Base-by-base conservation (phyloP, 2,888 invertebrate species). In the Cremastinae sp. region DNA sequence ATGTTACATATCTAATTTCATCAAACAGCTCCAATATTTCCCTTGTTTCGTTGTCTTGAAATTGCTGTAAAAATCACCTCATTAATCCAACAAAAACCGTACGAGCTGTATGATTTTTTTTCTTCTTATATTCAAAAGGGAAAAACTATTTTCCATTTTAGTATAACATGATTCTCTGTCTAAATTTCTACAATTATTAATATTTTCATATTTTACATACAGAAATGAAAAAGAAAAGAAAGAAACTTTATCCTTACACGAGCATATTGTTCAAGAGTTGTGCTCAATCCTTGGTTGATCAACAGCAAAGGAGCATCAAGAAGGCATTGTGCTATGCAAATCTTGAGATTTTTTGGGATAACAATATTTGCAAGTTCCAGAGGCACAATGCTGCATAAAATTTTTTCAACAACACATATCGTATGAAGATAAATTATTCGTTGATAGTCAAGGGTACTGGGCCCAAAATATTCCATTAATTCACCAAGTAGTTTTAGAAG, bases 401-500 rank as follows among this genome's bases (percentile, higher is more conserved):
- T 82, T 79, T 88, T 88, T 3, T 87, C 83, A 77, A 89, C 87
- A 58, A 90, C 86, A 68, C 88, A 87, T 39, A 91, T 78, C 68
- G 92, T 83, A 80, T 90, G 90, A n/a, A 92, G 82, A 79, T 92
- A 91, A 0, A 90, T 88, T 22, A 90, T 87, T 74, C 91, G 87
- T 55, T 82, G 84, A 35, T 85, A 78, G 82, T 91, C 85, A 16
- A 85, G 55, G 47, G 51, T 81, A 51, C 72, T 79, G 37, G 84
- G 83, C 10, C 75, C 81, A 72, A 87, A 84, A 71, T 86, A 85
- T 62, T 86, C 83, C 59, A 86, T 66, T 3, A 86, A 81, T 77
- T 93, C 93, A 10, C 93, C 94, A 75, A 93, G 85, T 78, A 92
- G 87, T n/a, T 92, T 89, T 87, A 94, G 91, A 2, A 88, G 74